Evolutionary conservation across 2,113 vertebrate species (phyloP), one percentile per base, ranked within the genome.

Genomic region (Engystomops pustulosus): DNA sequence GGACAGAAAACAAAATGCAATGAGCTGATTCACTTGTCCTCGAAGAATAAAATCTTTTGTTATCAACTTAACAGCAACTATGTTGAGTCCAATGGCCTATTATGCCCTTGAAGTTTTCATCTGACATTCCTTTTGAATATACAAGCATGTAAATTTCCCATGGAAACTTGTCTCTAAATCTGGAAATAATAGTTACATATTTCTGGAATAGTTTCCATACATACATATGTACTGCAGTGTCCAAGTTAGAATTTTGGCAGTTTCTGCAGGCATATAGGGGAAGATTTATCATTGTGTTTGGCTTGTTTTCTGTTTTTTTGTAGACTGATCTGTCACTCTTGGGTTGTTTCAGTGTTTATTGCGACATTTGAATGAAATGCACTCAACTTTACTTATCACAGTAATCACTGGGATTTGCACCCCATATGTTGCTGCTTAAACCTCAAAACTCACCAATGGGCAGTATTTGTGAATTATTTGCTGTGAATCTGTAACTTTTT

Each of bases 11-110:
- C 38, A 45, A 55, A 79, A 65, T 45, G 34, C 38, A 79, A 38
- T 65, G 41, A 18, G 36, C 76, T 44, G 8, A 36, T 23, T 65
- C 6, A 36, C 27, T 79, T 79, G 36, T 47, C 36, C 55, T 65
- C 27, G 25, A 79, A 45, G 55, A 79, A 79, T 44, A 38, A 53
- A 79, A 47, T 65, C 77, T 45, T n/a, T 79, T 79, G 55, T 79
- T 79, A 32, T 45, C 58, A 45, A 45, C 9, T 62, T 78, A 58
- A 32, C 8, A 10, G 75, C 75, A 78, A 60, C 36, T 62, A 30
- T 79, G 36, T 65, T 79, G 36, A 47, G 23, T 32, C 41, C 5
- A 45, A 47, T 67, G 14, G 55, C 34, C 38, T 79, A 41, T 62
- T 79, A 62, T 79, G 55, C 55, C 55, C 36, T 65, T 44, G 34